A percentile compares a stretch with the other conserved stretches of the same genome.
phyloP scores from a whole-genome alignment of 2,113 vertebrate species.

The Chaenocephalus aceratus region DNA sequence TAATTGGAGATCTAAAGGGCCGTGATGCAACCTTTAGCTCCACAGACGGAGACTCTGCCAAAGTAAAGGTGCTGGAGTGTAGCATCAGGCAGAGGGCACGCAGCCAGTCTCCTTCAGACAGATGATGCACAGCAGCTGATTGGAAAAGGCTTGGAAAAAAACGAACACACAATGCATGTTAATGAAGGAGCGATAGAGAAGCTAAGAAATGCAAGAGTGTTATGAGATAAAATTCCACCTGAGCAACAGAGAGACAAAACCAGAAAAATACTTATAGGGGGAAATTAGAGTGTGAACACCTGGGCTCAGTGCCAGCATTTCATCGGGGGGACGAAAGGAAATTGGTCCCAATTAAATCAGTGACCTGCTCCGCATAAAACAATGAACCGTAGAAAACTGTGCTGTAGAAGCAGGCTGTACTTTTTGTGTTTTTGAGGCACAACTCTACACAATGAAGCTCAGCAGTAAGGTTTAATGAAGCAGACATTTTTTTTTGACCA shows the following conservation, averaged over 20 bases:
- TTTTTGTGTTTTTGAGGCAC: slow-evolving; percentile 34
- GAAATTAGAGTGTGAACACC: slow-evolving; percentile 33
- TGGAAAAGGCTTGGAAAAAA: slow-evolving; percentile 47
- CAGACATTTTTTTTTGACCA: background rate
- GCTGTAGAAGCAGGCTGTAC: slow-evolving; percentile 16
- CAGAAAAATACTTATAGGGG: slow-evolving; percentile 11
- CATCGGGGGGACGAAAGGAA: slow-evolving; percentile 62
- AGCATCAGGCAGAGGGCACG: slow-evolving; percentile 50
- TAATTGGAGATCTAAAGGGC: slow-evolving; percentile 45
- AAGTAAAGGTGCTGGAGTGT: slow-evolving; percentile 51
- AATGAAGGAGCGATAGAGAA: slow-evolving; percentile 18
- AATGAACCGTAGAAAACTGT: slow-evolving; percentile 24
- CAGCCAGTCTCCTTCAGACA: slow-evolving; percentile 65
- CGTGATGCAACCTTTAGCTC: slow-evolving; percentile 45
- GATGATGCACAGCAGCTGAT: slow-evolving; percentile 67
- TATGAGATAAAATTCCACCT: background rate
- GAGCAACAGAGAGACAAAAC: background rate
- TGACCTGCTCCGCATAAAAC: slow-evolving; percentile 40
- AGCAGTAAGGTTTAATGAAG: too few relatives aligned
- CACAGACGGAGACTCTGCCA: slow-evolving; percentile 48
- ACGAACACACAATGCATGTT: slow-evolving; percentile 40
- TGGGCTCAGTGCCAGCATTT: slow-evolving; percentile 53
- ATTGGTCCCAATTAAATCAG: slow-evolving; percentile 72
- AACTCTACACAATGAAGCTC: background rate
- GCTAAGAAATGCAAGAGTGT: slow-evolving; percentile 26